These are phyloP conservation scores for Crematogaster levior DNA, from an alignment of 2,888 invertebrate genomes.

Conservation along the genomic window DNA sequence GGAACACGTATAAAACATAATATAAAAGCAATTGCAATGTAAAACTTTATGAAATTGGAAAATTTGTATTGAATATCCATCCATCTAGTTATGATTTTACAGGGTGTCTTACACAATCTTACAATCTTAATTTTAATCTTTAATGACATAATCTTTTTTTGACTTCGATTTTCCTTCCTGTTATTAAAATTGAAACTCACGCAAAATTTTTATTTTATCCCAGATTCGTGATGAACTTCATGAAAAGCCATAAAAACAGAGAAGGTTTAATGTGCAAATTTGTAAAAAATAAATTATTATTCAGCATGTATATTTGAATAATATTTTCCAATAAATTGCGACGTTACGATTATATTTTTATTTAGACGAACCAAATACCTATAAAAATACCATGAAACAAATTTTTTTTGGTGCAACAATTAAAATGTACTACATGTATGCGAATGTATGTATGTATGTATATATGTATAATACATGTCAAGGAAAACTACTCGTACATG, in stretches of 20 bases:
- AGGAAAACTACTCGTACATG: not conserved
- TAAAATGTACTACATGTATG: not conserved
- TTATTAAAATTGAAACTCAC: not conserved
- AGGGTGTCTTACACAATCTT: too few species aligned
- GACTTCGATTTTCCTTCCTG: not conserved
- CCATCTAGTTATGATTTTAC: not conserved
- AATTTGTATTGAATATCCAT: not conserved
- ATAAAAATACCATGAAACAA: not conserved
- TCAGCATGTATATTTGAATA: not conserved
- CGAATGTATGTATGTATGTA: not conserved
- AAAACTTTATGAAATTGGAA: not conserved
- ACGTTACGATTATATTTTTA: not conserved
- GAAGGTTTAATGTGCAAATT: not conserved
- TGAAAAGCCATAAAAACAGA: not conserved
- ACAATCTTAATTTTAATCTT: conserved; percentile 12
- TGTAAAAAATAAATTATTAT: not conserved
- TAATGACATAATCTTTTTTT: not conserved
- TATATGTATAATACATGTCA: not conserved
- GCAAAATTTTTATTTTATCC: not conserved
- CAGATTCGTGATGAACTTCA: not conserved
- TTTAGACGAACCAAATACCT: not conserved
- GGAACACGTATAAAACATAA: not conserved
- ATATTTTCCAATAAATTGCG: not conserved
- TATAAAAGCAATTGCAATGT: not conserved
- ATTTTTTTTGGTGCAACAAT: not conserved